Evolutionary conservation across 2,888 invertebrate species (phyloP).

Genomic region (Cheilosia grossa): DNA sequence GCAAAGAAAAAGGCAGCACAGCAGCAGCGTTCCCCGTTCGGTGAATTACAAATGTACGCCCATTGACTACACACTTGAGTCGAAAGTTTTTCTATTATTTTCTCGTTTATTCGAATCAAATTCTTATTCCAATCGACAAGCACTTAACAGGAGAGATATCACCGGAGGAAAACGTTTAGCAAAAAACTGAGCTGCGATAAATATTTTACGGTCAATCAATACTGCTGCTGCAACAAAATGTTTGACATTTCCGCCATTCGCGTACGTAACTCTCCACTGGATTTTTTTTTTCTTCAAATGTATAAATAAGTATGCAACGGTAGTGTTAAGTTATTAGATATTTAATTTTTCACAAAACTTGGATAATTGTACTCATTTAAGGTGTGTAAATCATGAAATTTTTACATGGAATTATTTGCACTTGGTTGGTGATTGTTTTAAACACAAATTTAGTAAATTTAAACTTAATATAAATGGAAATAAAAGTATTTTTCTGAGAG

Average conservation of each 20-base stretch:
- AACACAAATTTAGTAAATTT: constrained; percentile 43
- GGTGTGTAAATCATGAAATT: constrained; percentile 1
- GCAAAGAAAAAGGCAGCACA: constrained; percentile 48
- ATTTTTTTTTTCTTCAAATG: constrained; percentile 39
- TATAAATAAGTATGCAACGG: constrained; percentile 45
- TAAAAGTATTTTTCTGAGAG: constrained; percentile 46
- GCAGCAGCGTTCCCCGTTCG: constrained; percentile 54
- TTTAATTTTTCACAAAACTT: constrained; percentile 22
- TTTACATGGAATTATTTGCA: constrained; percentile 5
- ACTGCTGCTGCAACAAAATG: constrained; percentile 70
- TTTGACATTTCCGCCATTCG: constrained; percentile 73
- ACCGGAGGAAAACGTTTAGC: constrained; percentile 1
- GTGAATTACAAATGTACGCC: constrained; percentile 59
- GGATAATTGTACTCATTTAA: neutral
- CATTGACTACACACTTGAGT: constrained; percentile 34
- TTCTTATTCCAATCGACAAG: constrained; percentile 16
- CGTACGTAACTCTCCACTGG: constrained; percentile 64
- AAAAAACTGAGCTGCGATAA: constrained; percentile 42
- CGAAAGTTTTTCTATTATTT: constrained; percentile 10
- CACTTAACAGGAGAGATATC: constrained; percentile 4
- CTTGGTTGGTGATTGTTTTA: constrained; percentile 21
- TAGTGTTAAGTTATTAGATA: constrained; percentile 37
- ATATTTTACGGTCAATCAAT: constrained; percentile 68
- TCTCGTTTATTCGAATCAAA: constrained; percentile 8
- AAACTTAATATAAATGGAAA: constrained; percentile 26